A percentile compares a stretch with the other conserved stretches of the same genome.
Conservation (phyloP, 2,888 invertebrate species). For the Euplexia lucipara region DNA sequence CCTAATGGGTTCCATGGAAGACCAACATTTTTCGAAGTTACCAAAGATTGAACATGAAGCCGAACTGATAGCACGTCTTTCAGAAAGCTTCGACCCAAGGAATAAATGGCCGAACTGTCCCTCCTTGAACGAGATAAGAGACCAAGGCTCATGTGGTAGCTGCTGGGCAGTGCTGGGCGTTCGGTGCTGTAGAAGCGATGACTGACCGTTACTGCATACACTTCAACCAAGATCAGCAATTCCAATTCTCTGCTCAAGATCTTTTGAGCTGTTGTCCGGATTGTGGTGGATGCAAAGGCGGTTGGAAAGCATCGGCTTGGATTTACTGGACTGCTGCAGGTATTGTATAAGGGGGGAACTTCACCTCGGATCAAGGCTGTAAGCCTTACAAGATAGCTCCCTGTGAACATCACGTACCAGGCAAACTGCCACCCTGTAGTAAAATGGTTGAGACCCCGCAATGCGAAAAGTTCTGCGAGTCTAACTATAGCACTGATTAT, state of each 20-base stretch:
- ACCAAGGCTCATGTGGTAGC: slow-evolving; percentile 12
- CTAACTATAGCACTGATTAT: not conserved
- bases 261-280: not conserved
- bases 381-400: slow-evolving; percentile 9
- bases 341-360: slow-evolving; percentile 16
- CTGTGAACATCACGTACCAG: not conserved
- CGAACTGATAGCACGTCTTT: slow-evolving; percentile 18
- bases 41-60: not conserved
- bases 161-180: slow-evolving; percentile 28
- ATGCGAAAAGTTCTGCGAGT: slow-evolving; percentile 1
- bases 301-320: not conserved
- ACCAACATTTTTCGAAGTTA: not conserved
- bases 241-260: slow-evolving; percentile 22
- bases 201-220: slow-evolving; percentile 25
- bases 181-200: slow-evolving; percentile 23
- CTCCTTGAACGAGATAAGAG: slow-evolving; percentile 22
- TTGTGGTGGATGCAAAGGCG: not conserved
- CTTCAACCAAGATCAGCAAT: slow-evolving; percentile 15
- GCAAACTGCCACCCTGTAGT: not conserved
- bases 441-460: not conserved
- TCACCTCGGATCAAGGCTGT: too few species aligned
- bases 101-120: slow-evolving; percentile 23
- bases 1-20: not conserved
- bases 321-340: slow-evolving; percentile 7
- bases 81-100: slow-evolving; percentile 18